A percentile compares a stretch with the other conserved stretches of the same genome.
These are phyloP conservation scores for Tretioscincus oriximinensis DNA, from an alignment of 2,113 vertebrate species.

Conservation along the genomic window DNA sequence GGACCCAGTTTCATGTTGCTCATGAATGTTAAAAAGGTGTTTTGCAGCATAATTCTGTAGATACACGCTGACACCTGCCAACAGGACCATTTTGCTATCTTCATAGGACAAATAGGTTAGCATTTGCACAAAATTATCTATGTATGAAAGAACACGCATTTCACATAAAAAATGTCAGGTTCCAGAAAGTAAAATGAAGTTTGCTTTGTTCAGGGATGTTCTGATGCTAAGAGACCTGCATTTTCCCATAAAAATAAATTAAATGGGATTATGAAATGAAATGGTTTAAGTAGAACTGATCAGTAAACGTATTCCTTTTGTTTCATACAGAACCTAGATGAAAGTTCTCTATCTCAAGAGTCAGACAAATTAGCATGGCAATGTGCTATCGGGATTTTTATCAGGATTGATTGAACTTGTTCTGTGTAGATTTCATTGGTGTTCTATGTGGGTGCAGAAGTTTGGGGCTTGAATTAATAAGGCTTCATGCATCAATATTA, in stretches of 20 bases:
- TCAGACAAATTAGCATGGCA: not conserved
- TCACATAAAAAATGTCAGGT: not conserved
- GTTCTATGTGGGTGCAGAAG: not conserved
- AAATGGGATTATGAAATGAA: not conserved
- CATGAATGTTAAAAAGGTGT: not conserved
- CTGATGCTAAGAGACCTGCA: not conserved
- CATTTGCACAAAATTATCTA: not conserved
- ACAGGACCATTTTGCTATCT: not conserved
- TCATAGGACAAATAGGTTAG: not conserved
- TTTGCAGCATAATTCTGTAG: not conserved
- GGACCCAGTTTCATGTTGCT: not conserved
- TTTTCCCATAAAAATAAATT: not conserved
- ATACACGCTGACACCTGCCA: not conserved
- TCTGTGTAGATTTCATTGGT: not conserved
- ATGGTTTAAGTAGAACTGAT: not conserved
- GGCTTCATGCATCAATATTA: too few species aligned
- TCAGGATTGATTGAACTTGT: not conserved
- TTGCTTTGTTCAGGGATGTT: not conserved
- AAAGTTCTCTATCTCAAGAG: not conserved
- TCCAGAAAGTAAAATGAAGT: not conserved
- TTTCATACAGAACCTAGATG: not conserved
- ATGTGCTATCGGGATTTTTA: not conserved
- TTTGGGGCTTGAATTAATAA: too few species aligned
- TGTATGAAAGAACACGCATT: not conserved
- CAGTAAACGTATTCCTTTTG: not conserved